Evolutionary conservation across 2,888 invertebrate genomes (phyloP).

Genomic region (Lottia gigantea): DNA sequence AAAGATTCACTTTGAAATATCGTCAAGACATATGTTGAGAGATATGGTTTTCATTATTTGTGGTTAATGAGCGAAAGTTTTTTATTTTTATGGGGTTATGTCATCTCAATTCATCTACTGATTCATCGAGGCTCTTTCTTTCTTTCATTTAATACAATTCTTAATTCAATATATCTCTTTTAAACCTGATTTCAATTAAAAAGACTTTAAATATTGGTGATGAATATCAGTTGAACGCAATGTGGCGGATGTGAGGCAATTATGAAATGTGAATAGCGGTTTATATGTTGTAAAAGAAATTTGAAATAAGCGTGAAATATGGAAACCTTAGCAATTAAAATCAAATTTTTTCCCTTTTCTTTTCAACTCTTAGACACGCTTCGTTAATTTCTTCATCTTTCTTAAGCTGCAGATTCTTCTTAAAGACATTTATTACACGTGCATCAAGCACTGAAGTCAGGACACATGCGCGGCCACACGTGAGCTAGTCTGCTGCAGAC

Average conservation of each 20-base stretch:
- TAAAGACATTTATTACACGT: background rate
- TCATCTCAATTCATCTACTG: background rate
- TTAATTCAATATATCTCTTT: too few species aligned
- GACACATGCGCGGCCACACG: background rate
- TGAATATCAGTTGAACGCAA: too few species aligned
- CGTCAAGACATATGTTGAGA: too few species aligned
- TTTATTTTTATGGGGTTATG: too few species aligned
- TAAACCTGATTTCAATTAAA: too few species aligned
- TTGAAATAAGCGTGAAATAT: background rate
- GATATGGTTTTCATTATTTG: too few species aligned
- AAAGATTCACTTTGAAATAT: too few species aligned
- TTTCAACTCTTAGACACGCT: background rate
- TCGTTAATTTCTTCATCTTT: slow-evolving; percentile 9
- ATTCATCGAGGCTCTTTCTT: background rate
- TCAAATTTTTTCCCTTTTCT: background rate
- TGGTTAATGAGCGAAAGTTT: too few species aligned
- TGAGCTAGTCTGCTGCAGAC: background rate
- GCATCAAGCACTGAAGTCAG: background rate
- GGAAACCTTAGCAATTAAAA: slow-evolving; percentile 4
- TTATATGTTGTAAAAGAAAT: background rate
- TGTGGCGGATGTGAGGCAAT: background rate
- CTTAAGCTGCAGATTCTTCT: slow-evolving; percentile 1
- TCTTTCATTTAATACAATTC: too few species aligned
- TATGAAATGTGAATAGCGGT: background rate
- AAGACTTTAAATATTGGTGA: too few species aligned